phyloP scores from a whole-genome alignment of 1,140 invertebrate species.

The Cotesia typhae region DNA sequence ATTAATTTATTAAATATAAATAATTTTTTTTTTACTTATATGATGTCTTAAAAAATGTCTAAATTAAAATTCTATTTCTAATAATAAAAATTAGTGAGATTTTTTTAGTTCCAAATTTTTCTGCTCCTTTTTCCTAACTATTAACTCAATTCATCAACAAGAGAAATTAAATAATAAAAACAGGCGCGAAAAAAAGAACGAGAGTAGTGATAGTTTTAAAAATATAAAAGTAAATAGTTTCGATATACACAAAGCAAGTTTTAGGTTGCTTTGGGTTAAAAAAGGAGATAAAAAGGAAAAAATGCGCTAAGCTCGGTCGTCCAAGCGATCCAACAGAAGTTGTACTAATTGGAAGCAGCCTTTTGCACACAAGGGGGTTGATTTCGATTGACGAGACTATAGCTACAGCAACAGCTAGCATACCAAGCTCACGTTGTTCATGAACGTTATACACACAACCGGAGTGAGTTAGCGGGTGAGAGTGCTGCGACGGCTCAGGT shows the following conservation, averaged over 20 bases:
- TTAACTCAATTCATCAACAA: background rate
- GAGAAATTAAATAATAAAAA: background rate
- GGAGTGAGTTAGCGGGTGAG: background rate
- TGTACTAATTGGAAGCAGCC: slow-evolving; percentile 60
- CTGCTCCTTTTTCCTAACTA: no score
- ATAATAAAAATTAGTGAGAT: no score
- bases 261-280: slow-evolving; percentile 20
- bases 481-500: slow-evolving; percentile 53
- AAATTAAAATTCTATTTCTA: no score
- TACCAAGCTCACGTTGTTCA: slow-evolving; percentile 27
- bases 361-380: slow-evolving; percentile 53
- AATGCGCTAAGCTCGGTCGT: slow-evolving; percentile 40
- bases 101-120: no score
- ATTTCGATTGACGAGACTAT: slow-evolving; percentile 54
- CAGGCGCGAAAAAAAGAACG: background rate
- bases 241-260: slow-evolving; percentile 28
- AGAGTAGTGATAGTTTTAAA: background rate
- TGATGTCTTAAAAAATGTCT: no score
- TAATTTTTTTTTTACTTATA: no score
- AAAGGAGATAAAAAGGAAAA: slow-evolving; percentile 21
- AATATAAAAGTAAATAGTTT: slow-evolving; percentile 19
- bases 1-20: no score
- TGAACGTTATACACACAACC: slow-evolving; percentile 20
- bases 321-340: slow-evolving; percentile 52
- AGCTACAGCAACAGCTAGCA: slow-evolving; percentile 26